These are phyloP conservation scores for Allacma fusca DNA, from an alignment of 2,888 invertebrate species.

Conservation along the genomic window DNA sequence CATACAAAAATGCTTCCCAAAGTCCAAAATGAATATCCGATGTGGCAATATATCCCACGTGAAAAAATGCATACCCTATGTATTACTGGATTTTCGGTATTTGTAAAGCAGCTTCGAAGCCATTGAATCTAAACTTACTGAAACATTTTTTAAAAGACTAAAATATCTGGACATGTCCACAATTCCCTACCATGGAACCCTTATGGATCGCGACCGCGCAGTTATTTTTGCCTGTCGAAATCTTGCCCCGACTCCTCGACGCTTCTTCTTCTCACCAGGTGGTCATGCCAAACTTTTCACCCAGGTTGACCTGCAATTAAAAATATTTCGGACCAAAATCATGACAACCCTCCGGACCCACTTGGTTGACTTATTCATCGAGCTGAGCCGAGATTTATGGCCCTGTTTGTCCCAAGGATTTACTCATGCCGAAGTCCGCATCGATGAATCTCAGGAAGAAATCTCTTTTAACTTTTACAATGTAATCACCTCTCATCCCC, in stretches of 20 bases:
- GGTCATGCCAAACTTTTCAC: conserved; percentile 43
- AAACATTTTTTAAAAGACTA: too few species aligned
- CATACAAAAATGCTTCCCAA: too few species aligned
- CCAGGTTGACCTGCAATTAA: conserved; percentile 28
- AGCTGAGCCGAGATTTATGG: conserved; percentile 47
- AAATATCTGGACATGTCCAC: conserved; percentile 55
- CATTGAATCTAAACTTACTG: too few species aligned
- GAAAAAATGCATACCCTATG: too few species aligned
- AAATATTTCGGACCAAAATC: conserved; percentile 45
- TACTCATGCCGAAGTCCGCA: conserved; percentile 48
- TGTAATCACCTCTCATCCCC: too few species aligned
- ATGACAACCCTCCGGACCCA: conserved; percentile 44
- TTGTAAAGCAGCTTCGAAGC: too few species aligned
- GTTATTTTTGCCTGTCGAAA: conserved; percentile 50
- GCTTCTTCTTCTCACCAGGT: conserved; percentile 49
- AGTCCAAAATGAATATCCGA: too few species aligned
- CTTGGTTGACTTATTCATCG: conserved; percentile 47
- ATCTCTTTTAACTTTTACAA: conserved; percentile 50
- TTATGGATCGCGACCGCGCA: conserved; percentile 21
- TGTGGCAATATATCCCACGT: too few species aligned
- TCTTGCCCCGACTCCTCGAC: conserved; percentile 48
- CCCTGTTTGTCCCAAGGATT: conserved; percentile 44
- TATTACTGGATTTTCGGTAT: too few species aligned
- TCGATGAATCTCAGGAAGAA: conserved; percentile 52
- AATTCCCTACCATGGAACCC: background rate